Conservation (phyloP, 53 echinoderm and acorn worm species). For the Pentamera pediparva region DNA sequence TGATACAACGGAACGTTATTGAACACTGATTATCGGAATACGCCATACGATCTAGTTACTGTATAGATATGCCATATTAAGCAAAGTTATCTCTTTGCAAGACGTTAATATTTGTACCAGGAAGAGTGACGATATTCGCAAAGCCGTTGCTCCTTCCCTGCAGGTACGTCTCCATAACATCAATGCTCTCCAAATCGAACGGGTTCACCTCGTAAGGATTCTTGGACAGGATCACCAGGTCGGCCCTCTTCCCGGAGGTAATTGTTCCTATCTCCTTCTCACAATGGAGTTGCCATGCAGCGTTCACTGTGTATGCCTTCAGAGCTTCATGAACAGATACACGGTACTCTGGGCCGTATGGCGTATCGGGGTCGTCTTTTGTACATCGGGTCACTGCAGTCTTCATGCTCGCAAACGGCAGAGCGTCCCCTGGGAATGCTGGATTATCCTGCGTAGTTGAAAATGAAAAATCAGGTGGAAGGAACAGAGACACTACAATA, state of each 20-base stretch:
- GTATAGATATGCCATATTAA: too few relatives aligned
- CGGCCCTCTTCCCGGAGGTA: slow-evolving; percentile 46
- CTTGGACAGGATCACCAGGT: slow-evolving; percentile 11
- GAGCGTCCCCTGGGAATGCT: slow-evolving; percentile 42
- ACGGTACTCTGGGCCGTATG: slow-evolving; percentile 44
- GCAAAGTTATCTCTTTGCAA: too few relatives aligned
- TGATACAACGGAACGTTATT: too few relatives aligned
- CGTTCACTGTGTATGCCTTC: slow-evolving; percentile 51
- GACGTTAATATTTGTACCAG: not conserved
- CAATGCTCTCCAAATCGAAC: slow-evolving; percentile 13
- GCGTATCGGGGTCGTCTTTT: slow-evolving; percentile 36
- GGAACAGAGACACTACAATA: too few relatives aligned
- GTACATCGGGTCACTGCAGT: slow-evolving; percentile 43
- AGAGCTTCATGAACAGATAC: slow-evolving; percentile 50
- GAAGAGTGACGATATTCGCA: not conserved
- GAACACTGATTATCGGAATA: too few relatives aligned
- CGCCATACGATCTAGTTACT: too few relatives aligned
- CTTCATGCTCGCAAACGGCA: slow-evolving; percentile 42
- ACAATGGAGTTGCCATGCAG: slow-evolving; percentile 42
- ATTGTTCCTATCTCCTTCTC: slow-evolving; percentile 45
- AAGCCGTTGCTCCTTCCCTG: slow-evolving; percentile 44
- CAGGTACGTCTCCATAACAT: slow-evolving; percentile 40
- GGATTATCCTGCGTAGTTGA: slow-evolving; percentile 43
- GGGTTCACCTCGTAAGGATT: slow-evolving; percentile 37
- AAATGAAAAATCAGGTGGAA: too few relatives aligned